Base-by-base conservation (phyloP, 2,113 vertebrate genomes). In the Myrmecophaga tridactyla region DNA sequence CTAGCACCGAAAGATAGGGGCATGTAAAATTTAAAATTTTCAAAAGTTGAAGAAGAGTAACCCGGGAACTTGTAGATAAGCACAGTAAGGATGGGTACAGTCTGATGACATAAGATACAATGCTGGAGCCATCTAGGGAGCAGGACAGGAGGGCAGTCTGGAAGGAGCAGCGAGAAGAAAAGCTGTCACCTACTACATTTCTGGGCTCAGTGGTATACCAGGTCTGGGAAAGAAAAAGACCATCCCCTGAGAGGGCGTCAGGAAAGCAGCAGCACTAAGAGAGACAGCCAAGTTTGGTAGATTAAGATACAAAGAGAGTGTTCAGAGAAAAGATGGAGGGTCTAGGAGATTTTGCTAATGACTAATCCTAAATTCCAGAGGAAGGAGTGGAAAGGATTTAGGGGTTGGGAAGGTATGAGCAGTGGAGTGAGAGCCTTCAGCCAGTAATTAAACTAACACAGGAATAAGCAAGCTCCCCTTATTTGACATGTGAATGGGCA, bases 401-500 rank as follows among this genome's bases (percentile, higher is more conserved):
- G 70, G 43, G 73, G 5, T 27, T 95, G 62, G 48, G 39, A 43
- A 56, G 6, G 56, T 25, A 48, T 46, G 12, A 10, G n/a, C 62
- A 43, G 43, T 34, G 23, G 60, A 31, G 39, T 7, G 43, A 86
- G 56, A 90, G 48, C 69, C 53, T 36, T 92, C 27, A 36, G 10
- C 39, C 85, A 95, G 4, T 70, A 90, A 86, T 83, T 84, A 90
- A 96, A 80, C 72, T 43, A 53, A 73, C 94, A 21, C 31, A 69
- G 73, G 78, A 62, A 56, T 76, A 92, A 87, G 84, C 53, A 90
- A 25, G 72, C 67, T 86, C 72, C 56, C 51, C 23, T 94, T 53
- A 88, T 95, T 89, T 92, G 36, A 95, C 86, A 82, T 82, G 81
- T 93, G 94, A 92, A 53, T 73, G 81, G 36, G 43, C 67, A 43